Conservation (phyloP, 2,888 invertebrate species). For the Oscheius myriophilus region DNA sequence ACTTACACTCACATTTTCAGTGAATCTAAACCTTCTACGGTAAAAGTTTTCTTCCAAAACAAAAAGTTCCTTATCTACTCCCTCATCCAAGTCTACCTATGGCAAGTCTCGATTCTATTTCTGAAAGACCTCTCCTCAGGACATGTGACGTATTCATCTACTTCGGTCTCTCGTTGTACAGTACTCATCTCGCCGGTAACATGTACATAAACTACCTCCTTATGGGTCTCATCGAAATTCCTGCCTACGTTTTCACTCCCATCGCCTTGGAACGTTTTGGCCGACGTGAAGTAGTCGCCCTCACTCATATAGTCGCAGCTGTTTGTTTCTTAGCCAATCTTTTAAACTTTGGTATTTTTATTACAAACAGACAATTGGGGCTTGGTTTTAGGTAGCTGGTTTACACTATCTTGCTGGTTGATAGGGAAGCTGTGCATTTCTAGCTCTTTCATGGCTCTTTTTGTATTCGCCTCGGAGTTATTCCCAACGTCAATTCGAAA, state of each 20-base stretch:
- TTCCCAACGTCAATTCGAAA: slow-evolving; percentile 48
- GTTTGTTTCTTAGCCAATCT: slow-evolving; percentile 38
- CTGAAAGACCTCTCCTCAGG: slow-evolving; percentile 32
- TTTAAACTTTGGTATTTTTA: neutral
- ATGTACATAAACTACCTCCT: slow-evolving; percentile 61
- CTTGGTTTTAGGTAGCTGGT: neutral
- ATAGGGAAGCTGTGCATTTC: slow-evolving; percentile 64
- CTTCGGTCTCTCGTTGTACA: slow-evolving; percentile 64
- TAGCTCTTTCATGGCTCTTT: slow-evolving; percentile 62
- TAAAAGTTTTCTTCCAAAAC: slow-evolving; percentile 27
- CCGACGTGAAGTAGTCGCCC: slow-evolving; percentile 39
- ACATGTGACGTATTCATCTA: slow-evolving; percentile 62
- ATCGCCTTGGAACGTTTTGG: slow-evolving; percentile 52
- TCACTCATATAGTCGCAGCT: slow-evolving; percentile 47
- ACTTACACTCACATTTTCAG: no score
- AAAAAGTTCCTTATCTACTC: slow-evolving; percentile 45
- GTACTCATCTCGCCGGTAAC: slow-evolving; percentile 61
- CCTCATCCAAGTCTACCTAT: slow-evolving; percentile 33
- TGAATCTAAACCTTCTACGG: no score
- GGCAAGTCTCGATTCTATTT: neutral
- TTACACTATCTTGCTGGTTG: slow-evolving; percentile 48
- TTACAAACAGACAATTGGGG: no score
- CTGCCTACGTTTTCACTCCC: slow-evolving; percentile 60
- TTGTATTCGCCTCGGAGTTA: slow-evolving; percentile 62
- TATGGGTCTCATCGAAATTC: slow-evolving; percentile 62